These are phyloP conservation scores for Aspidapion aeneum DNA, from an alignment of 2,888 invertebrate species.

Conservation along the genomic window DNA sequence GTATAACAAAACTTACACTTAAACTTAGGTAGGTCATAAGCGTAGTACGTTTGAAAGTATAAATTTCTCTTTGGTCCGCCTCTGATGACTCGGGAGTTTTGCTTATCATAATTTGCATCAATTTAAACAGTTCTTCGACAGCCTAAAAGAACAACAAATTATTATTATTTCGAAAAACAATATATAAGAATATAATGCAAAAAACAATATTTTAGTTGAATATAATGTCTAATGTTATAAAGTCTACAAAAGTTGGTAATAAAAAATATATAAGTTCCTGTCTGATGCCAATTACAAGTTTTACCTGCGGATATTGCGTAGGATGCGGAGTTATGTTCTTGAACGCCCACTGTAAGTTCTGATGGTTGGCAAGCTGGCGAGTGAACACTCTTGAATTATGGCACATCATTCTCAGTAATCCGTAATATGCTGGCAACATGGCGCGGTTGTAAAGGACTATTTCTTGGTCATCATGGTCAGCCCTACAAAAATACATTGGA, in stretches of 20 bases:
- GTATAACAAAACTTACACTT: conserved; percentile 6
- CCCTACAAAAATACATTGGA: conserved; percentile 64
- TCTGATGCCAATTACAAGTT: too few relatives aligned
- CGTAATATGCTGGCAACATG: conserved; percentile 92
- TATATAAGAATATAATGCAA: too few relatives aligned
- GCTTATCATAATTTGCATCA: conserved; percentile 87
- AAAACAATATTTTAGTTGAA: too few relatives aligned
- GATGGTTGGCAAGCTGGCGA: conserved; percentile 83
- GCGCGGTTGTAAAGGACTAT: conserved; percentile 91
- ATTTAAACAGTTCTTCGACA: conserved; percentile 86
- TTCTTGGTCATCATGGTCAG: conserved; percentile 95
- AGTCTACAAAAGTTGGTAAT: too few relatives aligned
- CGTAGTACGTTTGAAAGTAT: conserved; percentile 78
- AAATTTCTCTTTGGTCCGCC: conserved; percentile 78
- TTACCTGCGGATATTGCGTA: conserved; percentile 79
- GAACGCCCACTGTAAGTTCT: conserved; percentile 96
- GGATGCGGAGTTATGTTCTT: conserved; percentile 96
- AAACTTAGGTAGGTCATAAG: conserved; percentile 72
- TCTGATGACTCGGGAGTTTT: conserved; percentile 75
- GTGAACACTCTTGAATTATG: conserved; percentile 84
- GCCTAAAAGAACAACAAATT: conserved; percentile 52
- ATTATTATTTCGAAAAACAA: too few relatives aligned
- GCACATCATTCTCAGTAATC: conserved; percentile 85
- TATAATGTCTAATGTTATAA: too few relatives aligned
- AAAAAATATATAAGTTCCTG: too few relatives aligned